A percentile compares a stretch with the other conserved stretches of the same genome.
Evolutionary conservation across 1,140 invertebrate species (phyloP).

Genomic region (Drosophila ercepeae): DNA sequence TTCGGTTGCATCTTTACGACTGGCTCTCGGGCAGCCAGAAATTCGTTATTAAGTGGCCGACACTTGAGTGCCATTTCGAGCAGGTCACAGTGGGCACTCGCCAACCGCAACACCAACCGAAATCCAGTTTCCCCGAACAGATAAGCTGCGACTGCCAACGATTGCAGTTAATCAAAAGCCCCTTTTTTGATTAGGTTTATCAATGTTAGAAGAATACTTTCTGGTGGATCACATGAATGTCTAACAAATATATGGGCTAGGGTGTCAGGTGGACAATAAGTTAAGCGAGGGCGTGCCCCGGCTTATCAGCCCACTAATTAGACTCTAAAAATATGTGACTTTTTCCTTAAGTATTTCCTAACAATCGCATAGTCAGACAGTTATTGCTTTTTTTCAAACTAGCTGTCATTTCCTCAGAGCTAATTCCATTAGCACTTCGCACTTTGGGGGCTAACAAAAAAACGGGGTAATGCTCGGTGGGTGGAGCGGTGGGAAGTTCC

Average conservation of each 20-base stretch:
- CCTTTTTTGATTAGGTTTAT: slow-evolving; percentile 55
- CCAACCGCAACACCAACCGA: background rate
- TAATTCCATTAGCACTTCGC: slow-evolving; percentile 40
- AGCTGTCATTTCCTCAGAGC: slow-evolving; percentile 19
- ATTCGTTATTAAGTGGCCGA: slow-evolving; percentile 53
- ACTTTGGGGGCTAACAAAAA: slow-evolving; percentile 15
- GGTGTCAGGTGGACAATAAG: slow-evolving; percentile 4
- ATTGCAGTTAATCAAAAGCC: slow-evolving; percentile 28
- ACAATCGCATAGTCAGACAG: background rate
- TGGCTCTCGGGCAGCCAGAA: slow-evolving; percentile 19
- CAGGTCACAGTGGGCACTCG: slow-evolving; percentile 19
- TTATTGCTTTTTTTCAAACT: slow-evolving; percentile 14
- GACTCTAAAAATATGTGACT: background rate
- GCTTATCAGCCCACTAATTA: slow-evolving; percentile 3
- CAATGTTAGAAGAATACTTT: slow-evolving; percentile 15
- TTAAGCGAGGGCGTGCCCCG: background rate
- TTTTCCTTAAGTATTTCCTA: slow-evolving; percentile 2
- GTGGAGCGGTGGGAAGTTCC: background rate
- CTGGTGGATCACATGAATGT: background rate
- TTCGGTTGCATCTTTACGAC: slow-evolving; percentile 18
- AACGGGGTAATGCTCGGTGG: background rate
- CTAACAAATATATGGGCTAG: background rate
- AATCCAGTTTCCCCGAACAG: slow-evolving; percentile 5
- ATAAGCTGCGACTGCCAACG: slow-evolving; percentile 6
- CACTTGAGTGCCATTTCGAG: slow-evolving; percentile 52